Percentiles rank a stretch among this genome's conserved stretches.
phyloP scores from a whole-genome alignment of 1,140 invertebrate genomes.

The Leucophenga varia region DNA sequence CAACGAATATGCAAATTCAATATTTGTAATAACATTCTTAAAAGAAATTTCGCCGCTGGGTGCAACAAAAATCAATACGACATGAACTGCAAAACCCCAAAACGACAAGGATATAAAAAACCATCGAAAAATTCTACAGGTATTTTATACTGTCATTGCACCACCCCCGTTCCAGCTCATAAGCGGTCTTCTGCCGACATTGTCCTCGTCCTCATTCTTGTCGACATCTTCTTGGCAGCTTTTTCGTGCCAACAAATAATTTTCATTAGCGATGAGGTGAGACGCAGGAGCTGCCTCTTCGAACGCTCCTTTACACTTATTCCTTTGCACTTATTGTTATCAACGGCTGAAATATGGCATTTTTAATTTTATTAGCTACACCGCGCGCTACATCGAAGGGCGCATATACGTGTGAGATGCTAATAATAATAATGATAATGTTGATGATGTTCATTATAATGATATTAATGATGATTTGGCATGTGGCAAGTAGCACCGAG shows the following conservation, averaged over 20 bases:
- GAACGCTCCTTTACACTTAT: too few species aligned
- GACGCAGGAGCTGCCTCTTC: constrained; percentile 32
- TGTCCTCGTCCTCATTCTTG: too few species aligned
- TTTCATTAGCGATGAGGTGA: constrained; percentile 28
- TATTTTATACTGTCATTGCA: constrained; percentile 32
- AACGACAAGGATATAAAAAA: too few species aligned
- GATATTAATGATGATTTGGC: constrained; percentile 17
- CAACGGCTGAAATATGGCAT: constrained; percentile 53
- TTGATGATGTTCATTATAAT: constrained; percentile 6
- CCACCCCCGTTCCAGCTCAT: constrained; percentile 22
- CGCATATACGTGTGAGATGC: background rate
- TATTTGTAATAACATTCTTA: constrained; percentile 46
- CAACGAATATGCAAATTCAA: constrained; percentile 34
- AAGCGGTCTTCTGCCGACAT: too few species aligned
- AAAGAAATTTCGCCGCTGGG: constrained; percentile 27
- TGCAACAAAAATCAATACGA: constrained; percentile 44
- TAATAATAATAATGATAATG: constrained; percentile 5
- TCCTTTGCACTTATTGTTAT: constrained; percentile 48
- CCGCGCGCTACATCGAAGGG: constrained; percentile 29
- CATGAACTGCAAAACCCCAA: constrained; percentile 20
- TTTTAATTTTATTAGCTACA: constrained; percentile 54
- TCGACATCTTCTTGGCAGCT: too few species aligned
- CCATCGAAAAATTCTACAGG: too few species aligned
- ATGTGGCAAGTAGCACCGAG: too few species aligned
- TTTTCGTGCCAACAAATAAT: constrained; percentile 53